These are phyloP conservation scores for Macaca fascicularis DNA, from an alignment of 2,113 vertebrate genomes.

Conservation along the genomic window DNA sequence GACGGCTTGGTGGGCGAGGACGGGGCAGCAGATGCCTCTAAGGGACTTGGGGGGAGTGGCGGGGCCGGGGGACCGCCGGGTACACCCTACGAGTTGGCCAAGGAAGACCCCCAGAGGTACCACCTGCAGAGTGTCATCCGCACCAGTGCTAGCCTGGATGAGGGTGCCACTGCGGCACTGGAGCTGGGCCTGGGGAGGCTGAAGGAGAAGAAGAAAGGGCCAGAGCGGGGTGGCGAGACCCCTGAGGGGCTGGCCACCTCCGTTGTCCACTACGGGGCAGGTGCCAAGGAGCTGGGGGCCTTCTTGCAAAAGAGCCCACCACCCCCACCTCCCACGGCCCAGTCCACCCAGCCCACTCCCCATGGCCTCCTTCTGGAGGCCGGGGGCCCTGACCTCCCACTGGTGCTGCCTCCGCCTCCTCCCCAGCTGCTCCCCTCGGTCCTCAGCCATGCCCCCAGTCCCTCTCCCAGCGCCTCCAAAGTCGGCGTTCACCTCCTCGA, in stretches of 20 bases:
- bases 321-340: slow-evolving; percentile 87
- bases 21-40: slow-evolving; percentile 71
- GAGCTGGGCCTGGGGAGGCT: slow-evolving; percentile 88
- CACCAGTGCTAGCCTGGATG: slow-evolving; percentile 94
- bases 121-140: slow-evolving; percentile 96
- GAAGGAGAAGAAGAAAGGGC: slow-evolving; percentile 86
- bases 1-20: slow-evolving; percentile 85
- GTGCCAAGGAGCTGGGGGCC: slow-evolving; percentile 84
- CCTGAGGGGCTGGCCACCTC: slow-evolving; percentile 90
- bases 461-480: slow-evolving; percentile 75
- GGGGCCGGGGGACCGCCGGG: slow-evolving; percentile 83
- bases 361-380: slow-evolving; percentile 84
- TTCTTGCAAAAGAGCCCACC: slow-evolving; percentile 85
- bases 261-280: slow-evolving; percentile 92
- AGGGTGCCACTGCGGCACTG: slow-evolving; percentile 87
- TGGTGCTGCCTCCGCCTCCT: slow-evolving; percentile 73
- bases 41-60: slow-evolving; percentile 87
- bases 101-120: slow-evolving; percentile 86
- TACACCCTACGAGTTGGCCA: slow-evolving; percentile 81
- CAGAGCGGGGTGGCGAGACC: slow-evolving; percentile 81
- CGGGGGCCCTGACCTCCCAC: slow-evolving; percentile 68
- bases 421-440: slow-evolving; percentile 92
- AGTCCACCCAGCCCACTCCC: slow-evolving; percentile 84
- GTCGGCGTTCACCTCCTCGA: slow-evolving; percentile 87
- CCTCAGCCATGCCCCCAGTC: slow-evolving; percentile 91